These are phyloP conservation scores for Drosophila nigromelanica DNA, from an alignment of 1,140 invertebrate species.

Conservation along the genomic window DNA sequence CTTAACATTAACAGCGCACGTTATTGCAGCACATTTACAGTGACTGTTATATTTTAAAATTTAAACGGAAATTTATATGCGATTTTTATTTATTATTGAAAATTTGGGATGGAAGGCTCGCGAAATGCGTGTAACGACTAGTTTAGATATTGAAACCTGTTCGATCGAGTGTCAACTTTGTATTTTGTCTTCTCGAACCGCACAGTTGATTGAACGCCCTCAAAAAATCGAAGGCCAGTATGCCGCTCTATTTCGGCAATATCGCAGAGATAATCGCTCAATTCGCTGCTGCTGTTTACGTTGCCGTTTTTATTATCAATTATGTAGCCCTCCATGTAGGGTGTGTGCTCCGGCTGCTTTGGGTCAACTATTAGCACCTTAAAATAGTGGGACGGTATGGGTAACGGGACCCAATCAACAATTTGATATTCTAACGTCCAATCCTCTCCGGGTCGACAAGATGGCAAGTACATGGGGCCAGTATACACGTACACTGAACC, in stretches of 20 bases:
- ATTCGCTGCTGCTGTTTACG: background rate
- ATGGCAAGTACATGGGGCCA: slow-evolving; percentile 55
- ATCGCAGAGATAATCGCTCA: slow-evolving; percentile 31
- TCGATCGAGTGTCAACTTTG: slow-evolving; percentile 3
- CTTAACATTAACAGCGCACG: no score
- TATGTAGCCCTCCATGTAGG: slow-evolving; percentile 57
- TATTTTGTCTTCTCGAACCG: slow-evolving; percentile 29
- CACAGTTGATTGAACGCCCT: slow-evolving; percentile 39
- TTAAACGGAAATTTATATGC: background rate
- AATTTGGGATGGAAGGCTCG: background rate
- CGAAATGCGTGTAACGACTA: slow-evolving; percentile 11
- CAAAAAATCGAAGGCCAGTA: slow-evolving; percentile 56
- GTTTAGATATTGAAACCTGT: slow-evolving; percentile 5
- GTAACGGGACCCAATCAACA: slow-evolving; percentile 36
- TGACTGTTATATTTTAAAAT: background rate
- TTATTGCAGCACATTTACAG: no score
- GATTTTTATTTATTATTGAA: background rate
- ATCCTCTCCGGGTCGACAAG: background rate
- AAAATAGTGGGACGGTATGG: slow-evolving; percentile 60
- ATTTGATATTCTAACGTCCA: slow-evolving; percentile 57
- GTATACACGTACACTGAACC: slow-evolving; percentile 62
- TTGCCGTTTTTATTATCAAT: slow-evolving; percentile 47
- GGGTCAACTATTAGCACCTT: slow-evolving; percentile 61
- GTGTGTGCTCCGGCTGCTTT: background rate
- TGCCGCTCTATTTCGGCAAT: slow-evolving; percentile 52